These are phyloP conservation scores for Pissodes strobi DNA, from an alignment of 1,140 invertebrate species.

Conservation along the genomic window DNA sequence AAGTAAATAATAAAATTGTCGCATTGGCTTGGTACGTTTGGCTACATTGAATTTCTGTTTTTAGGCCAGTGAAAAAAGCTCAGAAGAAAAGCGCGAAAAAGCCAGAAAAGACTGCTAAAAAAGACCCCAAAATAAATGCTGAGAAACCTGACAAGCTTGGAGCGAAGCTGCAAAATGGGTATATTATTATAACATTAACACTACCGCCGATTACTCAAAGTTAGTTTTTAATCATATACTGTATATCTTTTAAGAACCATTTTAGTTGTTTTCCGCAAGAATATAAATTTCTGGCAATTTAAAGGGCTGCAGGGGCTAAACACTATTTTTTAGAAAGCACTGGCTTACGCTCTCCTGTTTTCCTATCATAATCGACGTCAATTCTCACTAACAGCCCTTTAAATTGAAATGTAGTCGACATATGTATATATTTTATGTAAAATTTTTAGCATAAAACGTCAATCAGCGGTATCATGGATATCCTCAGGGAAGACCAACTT, in stretches of 20 bases:
- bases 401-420: not conserved
- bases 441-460: slow-evolving; percentile 36
- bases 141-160: slow-evolving; percentile 21
- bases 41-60: slow-evolving; percentile 7
- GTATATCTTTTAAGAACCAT: not conserved
- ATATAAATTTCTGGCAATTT: no score
- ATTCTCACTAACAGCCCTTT: no score
- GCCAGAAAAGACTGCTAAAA: slow-evolving; percentile 19
- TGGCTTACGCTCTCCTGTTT: no score
- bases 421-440: not conserved
- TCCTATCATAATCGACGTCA: no score
- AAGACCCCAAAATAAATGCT: slow-evolving; percentile 10
- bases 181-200: slow-evolving; percentile 38
- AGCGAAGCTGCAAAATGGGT: slow-evolving; percentile 36
- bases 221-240: slow-evolving; percentile 18
- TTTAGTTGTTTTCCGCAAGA: not conserved
- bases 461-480: slow-evolving; percentile 18
- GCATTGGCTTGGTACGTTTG: not conserved
- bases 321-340: no score
- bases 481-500: slow-evolving; percentile 8
- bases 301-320: no score
- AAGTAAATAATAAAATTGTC: slow-evolving; percentile 20
- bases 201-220: slow-evolving; percentile 13
- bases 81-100: slow-evolving; percentile 30
- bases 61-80: slow-evolving; percentile 19